Percentiles rank a stretch among this genome's conserved stretches.
phyloP scores from a whole-genome alignment of 2,888 invertebrate genomes.

The Dryomyza anilis region DNA sequence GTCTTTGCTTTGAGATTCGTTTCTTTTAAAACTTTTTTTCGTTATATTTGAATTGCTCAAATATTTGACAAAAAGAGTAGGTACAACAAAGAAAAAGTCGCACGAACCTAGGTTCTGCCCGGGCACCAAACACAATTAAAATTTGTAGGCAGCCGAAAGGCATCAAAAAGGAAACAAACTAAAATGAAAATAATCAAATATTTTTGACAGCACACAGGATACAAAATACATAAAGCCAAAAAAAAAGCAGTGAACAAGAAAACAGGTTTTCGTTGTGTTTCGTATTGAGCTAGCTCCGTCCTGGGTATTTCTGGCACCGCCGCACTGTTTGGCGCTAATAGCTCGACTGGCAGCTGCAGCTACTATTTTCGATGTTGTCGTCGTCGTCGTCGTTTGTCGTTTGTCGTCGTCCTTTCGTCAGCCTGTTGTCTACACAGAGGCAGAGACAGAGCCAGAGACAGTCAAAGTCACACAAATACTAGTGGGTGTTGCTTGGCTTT shows the following conservation, averaged over 20 bases:
- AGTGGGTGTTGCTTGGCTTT: neutral
- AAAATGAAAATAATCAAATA: neutral
- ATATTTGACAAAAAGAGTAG: neutral
- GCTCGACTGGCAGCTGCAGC: constrained; percentile 1
- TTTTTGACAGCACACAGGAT: neutral
- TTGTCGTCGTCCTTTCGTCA: too few relatives aligned
- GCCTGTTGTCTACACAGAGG: too few relatives aligned
- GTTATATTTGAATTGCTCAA: too few relatives aligned
- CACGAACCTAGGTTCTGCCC: constrained; percentile 1
- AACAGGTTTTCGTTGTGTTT: too few relatives aligned
- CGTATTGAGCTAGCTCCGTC: neutral
- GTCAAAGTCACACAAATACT: too few relatives aligned
- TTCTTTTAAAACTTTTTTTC: too few relatives aligned
- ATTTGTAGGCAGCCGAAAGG: neutral
- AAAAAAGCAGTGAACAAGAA: too few relatives aligned
- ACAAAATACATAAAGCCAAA: too few relatives aligned
- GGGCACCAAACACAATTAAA: neutral
- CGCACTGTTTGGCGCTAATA: constrained; percentile 10
- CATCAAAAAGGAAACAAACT: neutral
- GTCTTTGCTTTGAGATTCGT: too few relatives aligned
- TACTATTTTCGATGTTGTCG: neutral
- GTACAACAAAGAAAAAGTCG: neutral
- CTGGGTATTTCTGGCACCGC: neutral
- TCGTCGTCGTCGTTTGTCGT: neutral
- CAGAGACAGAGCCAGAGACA: too few relatives aligned